Conservation (phyloP, 1,140 invertebrate species). For the Drosophila tsacasi region DNA sequence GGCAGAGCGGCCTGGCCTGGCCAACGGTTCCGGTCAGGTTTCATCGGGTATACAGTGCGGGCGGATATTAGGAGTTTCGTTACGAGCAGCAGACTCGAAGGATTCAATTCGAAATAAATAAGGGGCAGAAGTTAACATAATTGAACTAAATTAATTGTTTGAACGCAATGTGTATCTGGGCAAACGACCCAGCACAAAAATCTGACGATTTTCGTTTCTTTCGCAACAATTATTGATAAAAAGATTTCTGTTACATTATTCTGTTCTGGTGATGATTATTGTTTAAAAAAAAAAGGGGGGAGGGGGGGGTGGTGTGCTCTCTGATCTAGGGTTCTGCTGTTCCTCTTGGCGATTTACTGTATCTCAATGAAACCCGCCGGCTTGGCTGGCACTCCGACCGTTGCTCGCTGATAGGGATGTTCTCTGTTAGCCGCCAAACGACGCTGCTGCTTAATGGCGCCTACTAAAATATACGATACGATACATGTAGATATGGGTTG, state of each 20-base stretch:
- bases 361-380: slow-evolving; percentile 85
- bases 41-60: slow-evolving; percentile 56
- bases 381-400: slow-evolving; percentile 91
- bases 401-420: slow-evolving; percentile 96
- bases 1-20: slow-evolving; percentile 73
- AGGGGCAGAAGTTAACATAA: slow-evolving; percentile 33
- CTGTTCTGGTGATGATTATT: slow-evolving; percentile 6
- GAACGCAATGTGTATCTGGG: slow-evolving; percentile 16
- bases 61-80: not conserved
- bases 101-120: slow-evolving; percentile 42
- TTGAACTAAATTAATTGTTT: slow-evolving; percentile 51
- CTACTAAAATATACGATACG: slow-evolving; percentile 86
- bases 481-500: slow-evolving; percentile 74
- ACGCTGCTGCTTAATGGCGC: slow-evolving; percentile 87
- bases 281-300: not conserved
- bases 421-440: slow-evolving; percentile 92
- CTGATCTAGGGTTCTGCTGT: slow-evolving; percentile 10
- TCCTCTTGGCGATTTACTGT: slow-evolving; percentile 57
- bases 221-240: slow-evolving; percentile 5
- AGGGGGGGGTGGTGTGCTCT: not conserved
- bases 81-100: slow-evolving; percentile 31
- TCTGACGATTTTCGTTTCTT: not conserved
- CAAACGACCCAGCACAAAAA: slow-evolving; percentile 7
- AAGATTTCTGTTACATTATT: not conserved
- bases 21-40: slow-evolving; percentile 70